Conservation (phyloP, 2,113 vertebrate genomes). For the Prietella phreatophila region DNA sequence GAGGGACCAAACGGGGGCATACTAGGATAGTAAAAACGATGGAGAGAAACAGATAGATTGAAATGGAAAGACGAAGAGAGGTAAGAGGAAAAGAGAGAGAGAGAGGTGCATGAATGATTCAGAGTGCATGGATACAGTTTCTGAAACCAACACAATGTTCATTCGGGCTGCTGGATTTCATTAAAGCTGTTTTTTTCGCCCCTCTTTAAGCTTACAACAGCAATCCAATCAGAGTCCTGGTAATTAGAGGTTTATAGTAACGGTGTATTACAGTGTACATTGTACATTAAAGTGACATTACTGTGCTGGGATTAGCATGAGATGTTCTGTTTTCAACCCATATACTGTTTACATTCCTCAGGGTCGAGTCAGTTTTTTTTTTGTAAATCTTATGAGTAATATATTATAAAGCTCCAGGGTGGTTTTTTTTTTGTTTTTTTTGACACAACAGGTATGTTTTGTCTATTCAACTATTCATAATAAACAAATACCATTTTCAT, state of each 20-base stretch:
- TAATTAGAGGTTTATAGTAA: not conserved
- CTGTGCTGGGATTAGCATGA: not conserved
- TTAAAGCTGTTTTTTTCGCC: not conserved
- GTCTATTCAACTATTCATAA: not conserved
- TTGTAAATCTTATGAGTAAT: too few relatives aligned
- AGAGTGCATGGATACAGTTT: not conserved
- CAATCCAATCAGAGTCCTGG: not conserved
- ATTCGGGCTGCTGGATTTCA: not conserved
- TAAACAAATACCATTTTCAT: not conserved
- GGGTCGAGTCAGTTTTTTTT: not conserved
- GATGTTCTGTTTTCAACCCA: too few relatives aligned
- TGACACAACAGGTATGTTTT: not conserved
- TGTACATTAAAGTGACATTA: not conserved
- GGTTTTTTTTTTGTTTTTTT: too few relatives aligned
- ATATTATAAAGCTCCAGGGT: too few relatives aligned
- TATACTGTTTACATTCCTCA: too few relatives aligned
- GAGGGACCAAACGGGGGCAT: not conserved
- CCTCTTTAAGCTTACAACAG: not conserved
- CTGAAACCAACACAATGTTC: not conserved
- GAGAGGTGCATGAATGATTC: not conserved
- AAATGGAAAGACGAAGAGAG: not conserved
- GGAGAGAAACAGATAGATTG: not conserved
- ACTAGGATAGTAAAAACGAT: constrained; percentile 5
- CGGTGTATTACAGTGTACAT: not conserved
- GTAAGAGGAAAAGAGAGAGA: not conserved